Evolutionary conservation across 2,113 vertebrate species (phyloP).

Genomic region (Agelaius phoeniceus): DNA sequence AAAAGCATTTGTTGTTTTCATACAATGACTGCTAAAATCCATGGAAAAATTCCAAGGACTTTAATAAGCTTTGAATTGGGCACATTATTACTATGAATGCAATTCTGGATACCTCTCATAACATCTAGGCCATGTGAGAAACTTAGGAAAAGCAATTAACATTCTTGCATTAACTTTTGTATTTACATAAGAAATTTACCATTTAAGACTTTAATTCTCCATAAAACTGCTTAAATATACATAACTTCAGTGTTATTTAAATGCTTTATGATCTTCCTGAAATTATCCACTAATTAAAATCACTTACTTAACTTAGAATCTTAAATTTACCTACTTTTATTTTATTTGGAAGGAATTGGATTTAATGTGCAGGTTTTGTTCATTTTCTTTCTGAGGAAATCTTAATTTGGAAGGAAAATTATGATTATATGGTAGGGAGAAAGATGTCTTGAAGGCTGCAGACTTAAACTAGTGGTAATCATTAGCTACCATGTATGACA

Average conservation of each 20-base stretch:
- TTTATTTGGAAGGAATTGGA: conserved; percentile 67
- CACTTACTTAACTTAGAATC: conserved; percentile 68
- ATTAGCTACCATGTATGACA: conserved; percentile 73
- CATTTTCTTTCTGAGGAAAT: conserved; percentile 54
- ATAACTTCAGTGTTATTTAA: conserved; percentile 69
- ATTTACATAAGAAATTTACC: conserved; percentile 61
- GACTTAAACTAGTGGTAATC: conserved; percentile 74
- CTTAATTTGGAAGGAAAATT: conserved; percentile 41
- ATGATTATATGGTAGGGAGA: conserved; percentile 1
- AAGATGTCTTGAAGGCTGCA: conserved; percentile 51
- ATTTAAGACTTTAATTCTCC: conserved; percentile 69
- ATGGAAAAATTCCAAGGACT: conserved; percentile 16
- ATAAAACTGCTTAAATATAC: conserved; percentile 66
- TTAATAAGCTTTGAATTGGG: conserved; percentile 10
- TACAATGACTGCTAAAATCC: background rate
- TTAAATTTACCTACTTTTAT: conserved; percentile 70
- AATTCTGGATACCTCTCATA: conserved; percentile 24
- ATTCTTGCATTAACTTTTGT: conserved; percentile 39
- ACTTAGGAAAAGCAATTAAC: conserved; percentile 44
- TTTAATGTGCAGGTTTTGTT: conserved; percentile 59
- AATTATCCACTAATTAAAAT: conserved; percentile 76
- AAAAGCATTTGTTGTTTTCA: conserved; percentile 12
- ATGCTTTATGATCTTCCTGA: conserved; percentile 75
- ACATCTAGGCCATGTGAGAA: conserved; percentile 37
- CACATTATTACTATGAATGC: background rate